Evolutionary conservation across 1,140 invertebrate genomes (phyloP), one percentile per base, ranked within the genome.

Genomic region (Colletes latitarsis): DNA sequence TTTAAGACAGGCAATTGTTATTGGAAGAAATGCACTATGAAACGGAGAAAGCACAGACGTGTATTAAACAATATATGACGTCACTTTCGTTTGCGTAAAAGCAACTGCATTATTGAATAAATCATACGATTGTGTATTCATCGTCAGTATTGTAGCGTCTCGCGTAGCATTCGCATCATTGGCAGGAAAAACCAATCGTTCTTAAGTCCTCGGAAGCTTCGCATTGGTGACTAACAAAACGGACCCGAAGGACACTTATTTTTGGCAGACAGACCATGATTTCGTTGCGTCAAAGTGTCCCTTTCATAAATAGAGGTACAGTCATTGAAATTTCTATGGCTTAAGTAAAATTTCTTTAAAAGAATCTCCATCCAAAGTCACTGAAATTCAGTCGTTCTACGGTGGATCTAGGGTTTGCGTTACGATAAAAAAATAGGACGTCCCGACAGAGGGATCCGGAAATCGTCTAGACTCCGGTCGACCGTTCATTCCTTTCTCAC

Each of bases 41-140:
- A 49, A 69, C 10, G 43, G 49, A 0, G 17, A 10, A 19, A 60
- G 30, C 30, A 30, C 30, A 2, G 2, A 30, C 30, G 30, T 30
- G 0, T 12, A 10, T 19, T 69, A 1, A 77, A 49, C 43, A n/a
- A 1, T 6, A 21, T 52, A 30, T 77, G 75, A 77, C 68, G 75
- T 77, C 75, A 77, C 30, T 6, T 39, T 60, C 21, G 39, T 79
- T 14, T 46, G 5, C 49, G 12, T 14, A 14, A 0, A n/a, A 10
- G 12, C 17, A n/a, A n/a, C n/a, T n/a, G 14, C 3, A 46, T 55
- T 49, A 58, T n/a, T 74, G 71, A 64, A 80, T 74, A 67, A 79
- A 49, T 58, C 62, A 67, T 80, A 21, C 14, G 9, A 67, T 58
- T 21, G 53, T 6, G 0, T 57, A 67, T 58, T 39, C 77, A 66